A percentile compares a stretch with the other conserved stretches of the same genome.
These are phyloP conservation scores for Pteria penguin DNA, from an alignment of 2,888 invertebrate genomes.

Conservation along the genomic window DNA sequence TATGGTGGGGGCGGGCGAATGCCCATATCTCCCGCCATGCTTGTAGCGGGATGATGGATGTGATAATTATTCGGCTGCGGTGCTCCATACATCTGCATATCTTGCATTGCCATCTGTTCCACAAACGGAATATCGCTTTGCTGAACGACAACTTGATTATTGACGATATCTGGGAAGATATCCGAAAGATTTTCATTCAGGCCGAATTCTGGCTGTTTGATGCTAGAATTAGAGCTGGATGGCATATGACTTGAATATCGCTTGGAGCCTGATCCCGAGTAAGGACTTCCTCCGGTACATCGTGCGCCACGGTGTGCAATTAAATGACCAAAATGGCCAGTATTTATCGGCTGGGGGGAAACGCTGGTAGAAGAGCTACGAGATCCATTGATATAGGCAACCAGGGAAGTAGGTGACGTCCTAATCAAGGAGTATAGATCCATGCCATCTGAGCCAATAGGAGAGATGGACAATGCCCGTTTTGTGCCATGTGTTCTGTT, in stretches of 20 bases:
- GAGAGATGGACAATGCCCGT: conserved; percentile 76
- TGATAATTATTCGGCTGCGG: conserved; percentile 42
- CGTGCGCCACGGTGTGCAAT: conserved; percentile 61
- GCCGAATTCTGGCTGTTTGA: conserved; percentile 65
- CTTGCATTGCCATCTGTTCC: conserved; percentile 64
- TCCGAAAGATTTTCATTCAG: conserved; percentile 59
- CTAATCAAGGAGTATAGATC: conserved; percentile 80
- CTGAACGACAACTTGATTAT: conserved; percentile 73
- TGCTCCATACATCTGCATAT: conserved; percentile 56
- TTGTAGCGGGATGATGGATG: conserved; percentile 14
- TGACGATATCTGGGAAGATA: conserved; percentile 67
- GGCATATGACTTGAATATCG: conserved; percentile 47
- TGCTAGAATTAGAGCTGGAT: conserved; percentile 52
- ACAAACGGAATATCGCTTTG: conserved; percentile 72
- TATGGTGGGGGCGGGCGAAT: conserved; percentile 76
- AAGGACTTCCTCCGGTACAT: conserved; percentile 69
- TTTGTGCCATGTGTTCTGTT: conserved; percentile 67
- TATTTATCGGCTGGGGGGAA: conserved; percentile 67
- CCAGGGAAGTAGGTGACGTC: conserved; percentile 80
- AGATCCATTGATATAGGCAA: conserved; percentile 69
- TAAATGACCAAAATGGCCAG: conserved; percentile 77
- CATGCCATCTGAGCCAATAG: conserved; percentile 74
- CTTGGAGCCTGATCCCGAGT: conserved; percentile 69
- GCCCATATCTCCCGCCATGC: conserved; percentile 35
- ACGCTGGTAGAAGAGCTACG: conserved; percentile 71